Evolutionary conservation across 2,797 vertebrate genomes (phyloP), one percentile per base, ranked within the genome.

Genomic region (Crocidura indochinensis): DNA sequence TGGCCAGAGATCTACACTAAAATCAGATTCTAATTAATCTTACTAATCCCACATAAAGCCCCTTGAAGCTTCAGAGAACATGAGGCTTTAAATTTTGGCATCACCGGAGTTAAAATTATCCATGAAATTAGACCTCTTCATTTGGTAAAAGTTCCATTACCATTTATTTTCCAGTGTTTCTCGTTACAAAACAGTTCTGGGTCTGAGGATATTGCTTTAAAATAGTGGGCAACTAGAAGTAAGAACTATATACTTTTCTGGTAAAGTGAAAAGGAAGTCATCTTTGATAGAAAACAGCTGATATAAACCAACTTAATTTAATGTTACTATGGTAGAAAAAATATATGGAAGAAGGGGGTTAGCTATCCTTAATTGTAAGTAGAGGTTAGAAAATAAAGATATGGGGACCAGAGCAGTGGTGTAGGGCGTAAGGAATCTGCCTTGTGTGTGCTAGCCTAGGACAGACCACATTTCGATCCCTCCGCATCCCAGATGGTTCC

Each of bases 81-180:
- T 53, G 67, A 87, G 72, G 9, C 29, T 68, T 27, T 79, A 47
- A 15, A 49, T n/a, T 77, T 73, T 86, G 46, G 26, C 24, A 72
- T 79, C 26, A 71, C 5, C 46, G 47, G 46, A 46, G 19, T 87
- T 29, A 83, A 93, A 83, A 90, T 88, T 60, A 73, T 56, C 19
- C 15, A 83, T 64, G 10, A 71, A 29, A 6, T 20, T 73, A 22
- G 0, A 62, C 20, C 0, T 86, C 19, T 29, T 83, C 29, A 62
- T 12, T 60, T 60, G 56, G 56, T 76, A 87, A 84, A 67, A 68
- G 68, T 60, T n/a, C 75, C 53, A 24, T 71, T 49, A 64, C 19
- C 4, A 46, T 68, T n/a, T 73, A 81, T 7, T 68, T 90, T 6
- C 77, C 24, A 86, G 72, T n/a, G 24, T 17, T 4, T 44, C 26